A percentile compares a stretch with the other conserved stretches of the same genome.
Evolutionary conservation across 2,113 vertebrate genomes (phyloP).

Genomic region (Oryzias woworae): DNA sequence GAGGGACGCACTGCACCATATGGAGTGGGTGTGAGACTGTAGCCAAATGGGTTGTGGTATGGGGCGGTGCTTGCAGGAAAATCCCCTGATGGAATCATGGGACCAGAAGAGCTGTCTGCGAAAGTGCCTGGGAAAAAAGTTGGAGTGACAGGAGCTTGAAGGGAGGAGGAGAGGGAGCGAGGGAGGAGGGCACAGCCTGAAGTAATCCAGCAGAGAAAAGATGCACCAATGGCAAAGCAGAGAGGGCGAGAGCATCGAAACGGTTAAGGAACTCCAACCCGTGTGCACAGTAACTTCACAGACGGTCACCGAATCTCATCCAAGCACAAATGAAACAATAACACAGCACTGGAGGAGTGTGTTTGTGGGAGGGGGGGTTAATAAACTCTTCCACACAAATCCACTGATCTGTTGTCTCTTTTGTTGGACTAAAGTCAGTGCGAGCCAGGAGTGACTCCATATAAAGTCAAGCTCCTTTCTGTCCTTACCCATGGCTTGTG

Average conservation of each 20-base stretch:
- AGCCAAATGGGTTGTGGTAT: conserved; percentile 20
- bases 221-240: conserved; percentile 44
- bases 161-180: not conserved
- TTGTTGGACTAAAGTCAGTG: conserved; percentile 14
- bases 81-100: conserved; percentile 8
- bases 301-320: conserved; percentile 30
- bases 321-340: conserved; percentile 34
- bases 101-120: conserved; percentile 9
- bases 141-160: conserved; percentile 22
- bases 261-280: conserved; percentile 38
- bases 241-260: conserved; percentile 47
- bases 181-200: conserved; percentile 31
- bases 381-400: conserved; percentile 36
- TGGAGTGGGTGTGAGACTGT: conserved; percentile 4
- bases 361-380: conserved; percentile 24
- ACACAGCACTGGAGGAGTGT: conserved; percentile 34
- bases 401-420: conserved; percentile 22
- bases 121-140: conserved; percentile 61
- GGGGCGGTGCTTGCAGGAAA: conserved; percentile 18
- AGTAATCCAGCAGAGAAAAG: conserved; percentile 56
- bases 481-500: conserved; percentile 77
- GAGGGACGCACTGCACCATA: conserved; percentile 16
- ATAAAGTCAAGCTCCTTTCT: conserved; percentile 4
- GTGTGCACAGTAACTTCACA: conserved; percentile 30
- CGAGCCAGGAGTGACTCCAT: conserved; percentile 24